Evolutionary conservation across 2,888 invertebrate genomes (phyloP), one percentile per base, ranked within the genome.

Genomic region (Dynastes grantii): DNA sequence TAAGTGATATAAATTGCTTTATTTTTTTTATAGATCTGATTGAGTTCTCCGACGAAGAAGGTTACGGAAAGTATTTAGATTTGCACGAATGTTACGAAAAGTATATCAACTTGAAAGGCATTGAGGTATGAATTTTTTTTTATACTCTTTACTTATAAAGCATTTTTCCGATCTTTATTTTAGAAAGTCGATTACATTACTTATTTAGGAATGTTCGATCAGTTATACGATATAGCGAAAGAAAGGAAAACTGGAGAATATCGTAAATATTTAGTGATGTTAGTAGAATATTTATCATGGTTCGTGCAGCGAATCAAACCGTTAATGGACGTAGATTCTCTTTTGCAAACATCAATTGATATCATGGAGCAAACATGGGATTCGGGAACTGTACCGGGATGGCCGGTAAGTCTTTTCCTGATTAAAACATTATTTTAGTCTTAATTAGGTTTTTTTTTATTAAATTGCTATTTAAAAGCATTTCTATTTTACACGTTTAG

Each of bases 41-140:
- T 2, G 98, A 98, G 84, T 99, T 99, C 87, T 96, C 97, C 3
- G 99, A 99, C 89, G 99, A 99, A 89, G 99, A 99, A 90, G 99
- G 99, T 1, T 99, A 98, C 89, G 99, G 99, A 13, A 97, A 97
- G 88, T 99, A 98, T 90, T 91, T 99, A 76, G 99, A 99, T 90
- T 91, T 99, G 64, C 98, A 99, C 89, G 96, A 97, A 87, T 97
- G 98, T 85, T 98, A 97, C 89, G 97, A 97, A 85, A 96, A 96
- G 86, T 99, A 96, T 87, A 94, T 99, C 45, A 99, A 99, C 88
- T 90, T 99, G 49, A 98, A 99, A 87, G 98, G 98, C 8, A 95
- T 99, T 84, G 98, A 98, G 90, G 95, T 95, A 89, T 63, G 58
- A 29, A 27, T n/a, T 11, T 64, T 4, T n/a, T 11, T 51, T 16